Conservation (phyloP, 1,140 invertebrate genomes). For the Sipha flava region DNA sequence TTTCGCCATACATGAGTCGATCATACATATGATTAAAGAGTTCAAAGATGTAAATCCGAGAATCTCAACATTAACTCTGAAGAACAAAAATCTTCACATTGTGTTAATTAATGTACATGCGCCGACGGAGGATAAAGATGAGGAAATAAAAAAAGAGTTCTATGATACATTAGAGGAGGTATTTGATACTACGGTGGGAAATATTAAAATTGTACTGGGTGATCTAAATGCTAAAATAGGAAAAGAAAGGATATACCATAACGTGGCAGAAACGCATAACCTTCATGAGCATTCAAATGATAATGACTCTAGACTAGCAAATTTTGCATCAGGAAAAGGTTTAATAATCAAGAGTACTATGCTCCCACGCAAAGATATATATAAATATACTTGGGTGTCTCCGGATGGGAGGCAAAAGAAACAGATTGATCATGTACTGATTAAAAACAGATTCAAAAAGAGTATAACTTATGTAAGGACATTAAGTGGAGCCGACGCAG, state of each 20-base stretch:
- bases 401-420: constrained; percentile 34
- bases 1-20: too few species aligned
- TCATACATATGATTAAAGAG: neutral
- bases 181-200: neutral
- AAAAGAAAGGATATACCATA: neutral
- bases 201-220: neutral
- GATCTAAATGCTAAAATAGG: neutral
- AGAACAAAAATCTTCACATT: neutral
- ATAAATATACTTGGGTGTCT: constrained; percentile 37
- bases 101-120: neutral
- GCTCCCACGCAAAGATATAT: constrained; percentile 21
- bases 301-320: neutral
- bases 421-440: constrained; percentile 36
- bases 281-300: neutral
- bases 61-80: constrained; percentile 2
- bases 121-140: neutral
- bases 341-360: neutral
- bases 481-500: constrained; percentile 32
- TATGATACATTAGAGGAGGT: neutral
- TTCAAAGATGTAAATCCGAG: constrained; percentile 19
- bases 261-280: neutral
- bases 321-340: neutral
- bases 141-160: neutral
- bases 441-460: too few species aligned
- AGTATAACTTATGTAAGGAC: constrained; percentile 30